Percentiles rank a stretch among this genome's conserved stretches.
These are phyloP conservation scores for Drosophila eohydei DNA, from an alignment of 2,888 invertebrate genomes.

Conservation along the genomic window DNA sequence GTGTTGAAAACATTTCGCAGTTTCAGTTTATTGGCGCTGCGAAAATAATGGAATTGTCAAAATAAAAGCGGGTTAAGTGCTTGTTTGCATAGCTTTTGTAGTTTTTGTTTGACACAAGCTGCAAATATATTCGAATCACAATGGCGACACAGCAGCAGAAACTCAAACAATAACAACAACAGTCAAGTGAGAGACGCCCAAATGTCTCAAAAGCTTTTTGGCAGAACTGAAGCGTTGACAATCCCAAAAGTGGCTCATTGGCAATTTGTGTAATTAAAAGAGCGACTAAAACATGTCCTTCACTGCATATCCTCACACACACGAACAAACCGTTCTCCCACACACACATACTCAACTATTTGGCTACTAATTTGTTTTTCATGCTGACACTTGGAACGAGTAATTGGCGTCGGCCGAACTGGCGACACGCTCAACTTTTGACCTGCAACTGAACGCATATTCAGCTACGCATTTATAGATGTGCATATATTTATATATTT, in stretches of 20 bases:
- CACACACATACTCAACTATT: constrained; percentile 27
- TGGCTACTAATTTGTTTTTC: constrained; percentile 52
- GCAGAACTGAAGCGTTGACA: constrained; percentile 41
- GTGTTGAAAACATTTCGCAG: constrained; percentile 67
- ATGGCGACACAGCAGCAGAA: constrained; percentile 19
- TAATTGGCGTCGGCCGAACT: constrained; percentile 68
- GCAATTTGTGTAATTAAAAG: constrained; percentile 76
- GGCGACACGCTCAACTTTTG: constrained; percentile 75
- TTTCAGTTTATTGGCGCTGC: constrained; percentile 70
- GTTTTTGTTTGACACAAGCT: constrained; percentile 30
- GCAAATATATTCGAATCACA: constrained; percentile 34
- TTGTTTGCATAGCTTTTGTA: constrained; percentile 73
- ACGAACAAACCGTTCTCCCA: constrained; percentile 5
- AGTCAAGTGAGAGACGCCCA: constrained; percentile 35
- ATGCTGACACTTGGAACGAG: constrained; percentile 35
- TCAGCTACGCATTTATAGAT: constrained; percentile 12
- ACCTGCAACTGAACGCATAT: constrained; percentile 42
- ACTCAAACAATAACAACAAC: constrained; percentile 1
- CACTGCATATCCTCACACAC: constrained; percentile 13
- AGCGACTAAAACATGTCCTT: constrained; percentile 41
- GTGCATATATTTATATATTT: background rate
- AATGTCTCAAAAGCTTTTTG: constrained; percentile 54
- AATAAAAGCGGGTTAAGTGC: constrained; percentile 78
- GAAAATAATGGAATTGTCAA: constrained; percentile 79
- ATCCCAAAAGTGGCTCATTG: constrained; percentile 48